These are phyloP conservation scores for Sicus ferrugineus DNA, from an alignment of 2,888 invertebrate genomes.

Conservation along the genomic window DNA sequence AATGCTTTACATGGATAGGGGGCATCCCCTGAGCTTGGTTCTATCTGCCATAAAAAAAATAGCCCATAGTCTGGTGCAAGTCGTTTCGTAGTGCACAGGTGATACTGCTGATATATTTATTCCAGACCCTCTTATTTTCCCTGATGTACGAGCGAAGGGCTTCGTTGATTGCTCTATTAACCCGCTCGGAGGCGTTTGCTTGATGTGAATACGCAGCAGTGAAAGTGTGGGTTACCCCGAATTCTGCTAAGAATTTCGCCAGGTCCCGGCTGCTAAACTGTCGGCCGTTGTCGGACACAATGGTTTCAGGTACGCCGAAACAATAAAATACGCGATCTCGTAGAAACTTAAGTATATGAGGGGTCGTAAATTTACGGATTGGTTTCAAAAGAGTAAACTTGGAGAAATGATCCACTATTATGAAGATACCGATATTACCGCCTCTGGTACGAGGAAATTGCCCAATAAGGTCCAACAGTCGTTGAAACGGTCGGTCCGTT, in stretches of 20 bases:
- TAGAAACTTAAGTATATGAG: not conserved
- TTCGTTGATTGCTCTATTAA: slow-evolving; percentile 9
- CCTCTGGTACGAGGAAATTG: slow-evolving; percentile 35
- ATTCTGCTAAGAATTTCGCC: slow-evolving; percentile 5
- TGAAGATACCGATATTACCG: slow-evolving; percentile 30
- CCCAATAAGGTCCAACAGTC: slow-evolving; percentile 34
- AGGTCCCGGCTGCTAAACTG: slow-evolving; percentile 31
- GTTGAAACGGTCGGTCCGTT: slow-evolving; percentile 29
- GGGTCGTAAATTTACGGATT: slow-evolving; percentile 17
- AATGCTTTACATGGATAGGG: too few species aligned
- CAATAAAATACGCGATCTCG: not conserved
- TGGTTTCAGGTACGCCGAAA: slow-evolving; percentile 10
- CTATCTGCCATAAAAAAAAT: too few species aligned
- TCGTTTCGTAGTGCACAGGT: too few species aligned
- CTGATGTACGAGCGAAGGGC: slow-evolving; percentile 20
- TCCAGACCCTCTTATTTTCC: slow-evolving; percentile 29
- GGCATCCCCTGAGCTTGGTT: too few species aligned
- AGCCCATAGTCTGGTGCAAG: too few species aligned
- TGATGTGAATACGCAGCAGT: slow-evolving; percentile 6
- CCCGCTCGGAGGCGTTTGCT: slow-evolving; percentile 8
- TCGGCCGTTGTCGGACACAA: not conserved
- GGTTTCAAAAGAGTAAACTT: slow-evolving; percentile 33
- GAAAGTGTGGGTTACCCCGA: slow-evolving; percentile 19
- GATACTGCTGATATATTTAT: slow-evolving; percentile 12
- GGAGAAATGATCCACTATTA: slow-evolving; percentile 34